A percentile compares a stretch with the other conserved stretches of the same genome.
These are phyloP conservation scores for Leucania comma DNA, from an alignment of 2,888 invertebrate species.

Conservation along the genomic window DNA sequence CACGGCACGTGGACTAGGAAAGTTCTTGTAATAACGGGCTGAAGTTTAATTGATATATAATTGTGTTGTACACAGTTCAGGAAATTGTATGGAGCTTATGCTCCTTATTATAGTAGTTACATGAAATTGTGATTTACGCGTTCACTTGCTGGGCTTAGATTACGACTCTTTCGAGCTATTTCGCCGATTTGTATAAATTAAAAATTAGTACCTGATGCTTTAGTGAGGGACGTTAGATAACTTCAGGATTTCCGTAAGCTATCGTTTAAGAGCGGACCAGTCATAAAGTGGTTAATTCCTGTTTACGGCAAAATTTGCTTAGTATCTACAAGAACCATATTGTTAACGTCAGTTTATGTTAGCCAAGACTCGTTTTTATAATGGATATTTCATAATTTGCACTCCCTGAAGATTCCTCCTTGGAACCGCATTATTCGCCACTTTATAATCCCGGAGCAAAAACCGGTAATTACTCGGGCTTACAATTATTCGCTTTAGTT, in stretches of 20 bases:
- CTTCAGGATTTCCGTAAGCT: constrained; percentile 25
- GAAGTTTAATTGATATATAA: constrained; percentile 71
- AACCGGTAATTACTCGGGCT: constrained; percentile 74
- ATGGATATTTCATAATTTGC: constrained; percentile 52
- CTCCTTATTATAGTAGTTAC: constrained; percentile 52
- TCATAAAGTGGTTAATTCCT: constrained; percentile 35
- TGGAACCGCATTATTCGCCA: constrained; percentile 62
- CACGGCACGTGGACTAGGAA: constrained; percentile 71
- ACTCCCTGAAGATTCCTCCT: constrained; percentile 51
- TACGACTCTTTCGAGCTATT: constrained; percentile 52
- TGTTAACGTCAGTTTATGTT: constrained; percentile 34
- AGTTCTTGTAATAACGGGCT: constrained; percentile 67
- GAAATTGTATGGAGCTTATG: constrained; percentile 53
- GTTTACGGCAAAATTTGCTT: constrained; percentile 4
- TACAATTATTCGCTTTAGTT: constrained; percentile 78
- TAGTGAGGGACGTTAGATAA: constrained; percentile 36
- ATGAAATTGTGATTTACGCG: constrained; percentile 46
- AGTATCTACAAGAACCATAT: constrained; percentile 18
- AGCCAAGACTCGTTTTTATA: constrained; percentile 45
- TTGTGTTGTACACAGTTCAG: constrained; percentile 62
- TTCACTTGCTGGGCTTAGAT: constrained; percentile 31
- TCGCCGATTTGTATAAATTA: constrained; percentile 40
- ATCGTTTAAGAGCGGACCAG: constrained; percentile 5
- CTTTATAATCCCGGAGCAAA: constrained; percentile 73
- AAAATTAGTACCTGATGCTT: constrained; percentile 27